Base-by-base conservation (phyloP, 2,113 vertebrate genomes). In the Carlito syrichta region DNA sequence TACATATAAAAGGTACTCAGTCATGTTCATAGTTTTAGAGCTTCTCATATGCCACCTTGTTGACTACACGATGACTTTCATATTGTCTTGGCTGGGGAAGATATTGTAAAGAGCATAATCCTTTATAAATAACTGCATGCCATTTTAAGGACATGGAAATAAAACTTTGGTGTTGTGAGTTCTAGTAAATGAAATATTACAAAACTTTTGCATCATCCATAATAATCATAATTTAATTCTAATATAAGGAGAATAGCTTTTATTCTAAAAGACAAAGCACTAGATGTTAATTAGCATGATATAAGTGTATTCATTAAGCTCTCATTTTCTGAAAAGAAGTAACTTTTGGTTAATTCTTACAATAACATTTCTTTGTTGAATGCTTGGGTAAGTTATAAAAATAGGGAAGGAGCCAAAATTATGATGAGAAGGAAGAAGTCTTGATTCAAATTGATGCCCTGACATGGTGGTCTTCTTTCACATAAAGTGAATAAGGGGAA, bases 221-320 rank as follows among this genome's bases (percentile, higher is more conserved):
- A 88, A 62, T 66, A 91, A 96, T 97, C 69, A 94, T 73, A 88
- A 45, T 95, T 88, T 95, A 97, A 96, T 97, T 97, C n/a, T 84
- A 93, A 86, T 19, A 84, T 62, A 96, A 95, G 52, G 32, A 58
- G n/a, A 88, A 96, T 95, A 97, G 58, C 40, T 52, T 88, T 94
- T 84, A 76, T 81, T 86, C 38, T 66, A 87, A 69, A 56, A 77
- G 0, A 2, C 43, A 91, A 93, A 96, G 56, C 52, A 22, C 0
- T 56, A 84, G 74, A 52, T 66, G 50, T n/a, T 86, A 83, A 97
- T 89, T 76, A 92, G 48, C 45, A 86, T 0, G 0, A 16, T 13
- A 32, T 85, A 85, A 83, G 32, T 56, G 35, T 27, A 81, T 48
- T 16, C 38, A 43, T 56, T 92, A 68, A 79, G 48, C 22, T 93